Evolutionary conservation across 2,888 invertebrate species (phyloP).

Genomic region (Kryphioiulus occultus): DNA sequence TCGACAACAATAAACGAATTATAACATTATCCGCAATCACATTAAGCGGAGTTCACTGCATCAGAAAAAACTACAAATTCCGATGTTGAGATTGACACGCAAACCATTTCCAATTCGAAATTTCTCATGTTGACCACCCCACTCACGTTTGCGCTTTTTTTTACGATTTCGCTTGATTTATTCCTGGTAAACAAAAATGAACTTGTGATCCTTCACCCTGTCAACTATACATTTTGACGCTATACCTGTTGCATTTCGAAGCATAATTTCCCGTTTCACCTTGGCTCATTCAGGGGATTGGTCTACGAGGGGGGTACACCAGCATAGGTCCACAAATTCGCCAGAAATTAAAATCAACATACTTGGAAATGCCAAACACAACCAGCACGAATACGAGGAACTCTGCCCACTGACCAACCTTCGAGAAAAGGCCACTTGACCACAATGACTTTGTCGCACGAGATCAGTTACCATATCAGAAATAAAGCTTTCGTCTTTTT

Average conservation of each 20-base stretch:
- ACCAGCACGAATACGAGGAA: not conserved
- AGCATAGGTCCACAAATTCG: not conserved
- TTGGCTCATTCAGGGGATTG: constrained; percentile 18
- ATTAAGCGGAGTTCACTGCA: not conserved
- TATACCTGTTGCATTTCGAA: not conserved
- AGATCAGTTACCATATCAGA: constrained; percentile 6
- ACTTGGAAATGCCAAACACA: not conserved
- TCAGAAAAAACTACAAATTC: not conserved
- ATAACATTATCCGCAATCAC: too few relatives aligned
- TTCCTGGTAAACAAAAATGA: not conserved
- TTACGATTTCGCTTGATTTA: not conserved
- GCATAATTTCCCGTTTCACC: not conserved
- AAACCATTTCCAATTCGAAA: not conserved
- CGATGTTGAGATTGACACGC: not conserved
- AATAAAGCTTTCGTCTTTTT: not conserved
- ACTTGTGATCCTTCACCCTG: constrained; percentile 25
- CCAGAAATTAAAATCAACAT: not conserved
- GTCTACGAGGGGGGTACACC: not conserved
- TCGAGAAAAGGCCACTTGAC: constrained; percentile 30
- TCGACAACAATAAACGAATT: too few relatives aligned
- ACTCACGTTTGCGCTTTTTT: not conserved
- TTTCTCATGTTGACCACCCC: not conserved
- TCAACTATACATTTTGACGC: not conserved
- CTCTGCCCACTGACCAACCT: not conserved
- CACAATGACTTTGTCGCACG: not conserved